Percentiles rank a stretch among this genome's conserved stretches.
Evolutionary conservation across 92 coral and sea anemone genomes (phyloP).

Genomic region (Diadumene lineata): DNA sequence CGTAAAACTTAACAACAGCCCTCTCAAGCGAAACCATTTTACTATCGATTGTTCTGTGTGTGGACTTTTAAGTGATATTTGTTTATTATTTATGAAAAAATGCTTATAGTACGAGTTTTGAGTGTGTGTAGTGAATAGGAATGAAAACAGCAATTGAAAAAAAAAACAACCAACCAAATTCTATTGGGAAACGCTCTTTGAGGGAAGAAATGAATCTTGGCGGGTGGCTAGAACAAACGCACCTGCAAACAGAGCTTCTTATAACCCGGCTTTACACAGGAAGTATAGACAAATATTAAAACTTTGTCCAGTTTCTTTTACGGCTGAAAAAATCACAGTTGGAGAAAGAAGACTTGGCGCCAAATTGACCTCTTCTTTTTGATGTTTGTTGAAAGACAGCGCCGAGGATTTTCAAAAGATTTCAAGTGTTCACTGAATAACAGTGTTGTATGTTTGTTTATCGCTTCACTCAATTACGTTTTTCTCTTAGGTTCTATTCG

Average conservation of each 20-base stretch:
- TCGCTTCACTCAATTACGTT: slow-evolving; percentile 1
- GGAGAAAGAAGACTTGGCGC: slow-evolving; percentile 30
- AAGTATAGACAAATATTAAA: slow-evolving; percentile 21
- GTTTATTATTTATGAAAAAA: background rate
- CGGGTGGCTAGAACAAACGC: slow-evolving; percentile 40
- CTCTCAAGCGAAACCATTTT: background rate
- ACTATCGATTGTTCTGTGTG: background rate
- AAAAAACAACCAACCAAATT: slow-evolving; percentile 8
- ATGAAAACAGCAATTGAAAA: slow-evolving; percentile 34
- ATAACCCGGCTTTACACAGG: slow-evolving; percentile 27
- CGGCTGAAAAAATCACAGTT: slow-evolving; percentile 46
- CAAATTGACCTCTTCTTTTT: slow-evolving; percentile 17
- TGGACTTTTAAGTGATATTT: background rate
- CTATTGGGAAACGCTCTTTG: slow-evolving; percentile 23
- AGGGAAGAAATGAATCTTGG: slow-evolving; percentile 31
- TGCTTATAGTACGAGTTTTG: slow-evolving; percentile 15
- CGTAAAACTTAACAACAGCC: too few species aligned
- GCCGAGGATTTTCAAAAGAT: slow-evolving; percentile 7
- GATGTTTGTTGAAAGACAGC: background rate
- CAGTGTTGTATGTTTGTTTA: background rate
- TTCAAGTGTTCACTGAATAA: background rate
- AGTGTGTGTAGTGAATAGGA: background rate
- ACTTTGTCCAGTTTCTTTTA: slow-evolving; percentile 2
- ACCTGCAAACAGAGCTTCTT: slow-evolving; percentile 24
- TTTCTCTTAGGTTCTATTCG: background rate